Conservation (phyloP, 2,888 invertebrate species). For the Ornithoptera alexandrae region DNA sequence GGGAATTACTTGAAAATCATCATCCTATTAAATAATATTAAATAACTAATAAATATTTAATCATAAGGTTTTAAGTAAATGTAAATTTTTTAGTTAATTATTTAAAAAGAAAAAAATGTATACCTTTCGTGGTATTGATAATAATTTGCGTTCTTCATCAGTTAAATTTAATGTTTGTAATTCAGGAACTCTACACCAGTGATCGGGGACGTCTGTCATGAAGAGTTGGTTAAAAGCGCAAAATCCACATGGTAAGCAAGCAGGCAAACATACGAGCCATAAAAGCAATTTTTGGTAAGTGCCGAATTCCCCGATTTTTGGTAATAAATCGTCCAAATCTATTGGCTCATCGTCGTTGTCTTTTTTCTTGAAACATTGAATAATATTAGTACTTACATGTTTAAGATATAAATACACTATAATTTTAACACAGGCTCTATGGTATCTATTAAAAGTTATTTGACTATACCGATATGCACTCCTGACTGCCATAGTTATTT, state of each 20-base stretch:
- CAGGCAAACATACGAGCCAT: slow-evolving; percentile 92
- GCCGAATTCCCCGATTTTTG: slow-evolving; percentile 93
- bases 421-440: slow-evolving; percentile 4
- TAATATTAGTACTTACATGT: neutral
- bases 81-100: no score
- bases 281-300: slow-evolving; percentile 91
- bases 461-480: slow-evolving; percentile 50
- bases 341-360: slow-evolving; percentile 73
- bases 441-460: slow-evolving; percentile 14
- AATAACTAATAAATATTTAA: no score
- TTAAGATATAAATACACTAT: slow-evolving; percentile 4
- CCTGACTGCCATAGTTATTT: slow-evolving; percentile 49
- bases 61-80: no score
- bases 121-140: slow-evolving; percentile 82
- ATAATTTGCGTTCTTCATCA: slow-evolving; percentile 77
- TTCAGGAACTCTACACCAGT: slow-evolving; percentile 90
- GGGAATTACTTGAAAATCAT: no score
- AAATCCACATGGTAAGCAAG: slow-evolving; percentile 94
- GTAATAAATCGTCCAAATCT: slow-evolving; percentile 91
- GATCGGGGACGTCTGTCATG: slow-evolving; percentile 92
- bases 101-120: neutral
- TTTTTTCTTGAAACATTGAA: slow-evolving; percentile 49
- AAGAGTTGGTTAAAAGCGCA: slow-evolving; percentile 96
- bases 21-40: no score
- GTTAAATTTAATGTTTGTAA: slow-evolving; percentile 78